These are phyloP conservation scores for Leptopilina boulardi DNA, from an alignment of 1,140 invertebrate genomes.

Conservation along the genomic window DNA sequence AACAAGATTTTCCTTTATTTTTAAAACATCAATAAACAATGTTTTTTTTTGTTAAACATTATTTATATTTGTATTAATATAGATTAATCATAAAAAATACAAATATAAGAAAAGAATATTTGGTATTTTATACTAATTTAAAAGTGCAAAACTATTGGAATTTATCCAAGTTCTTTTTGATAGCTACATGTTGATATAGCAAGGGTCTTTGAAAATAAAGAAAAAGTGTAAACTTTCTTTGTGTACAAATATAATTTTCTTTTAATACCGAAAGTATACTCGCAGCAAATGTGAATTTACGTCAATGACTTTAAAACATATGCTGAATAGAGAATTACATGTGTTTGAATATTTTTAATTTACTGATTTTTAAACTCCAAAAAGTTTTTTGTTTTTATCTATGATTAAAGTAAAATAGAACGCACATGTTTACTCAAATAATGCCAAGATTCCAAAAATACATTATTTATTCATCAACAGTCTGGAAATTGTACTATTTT, in stretches of 20 bases:
- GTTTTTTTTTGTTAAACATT: too few relatives aligned
- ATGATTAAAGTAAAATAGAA: conserved; percentile 14
- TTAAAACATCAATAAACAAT: not conserved
- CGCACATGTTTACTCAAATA: conserved; percentile 26
- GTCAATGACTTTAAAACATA: not conserved
- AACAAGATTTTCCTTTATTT: conserved; percentile 19
- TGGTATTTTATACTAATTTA: not conserved
- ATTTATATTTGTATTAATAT: too few relatives aligned
- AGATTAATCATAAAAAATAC: too few relatives aligned
- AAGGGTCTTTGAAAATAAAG: conserved; percentile 9
- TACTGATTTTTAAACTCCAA: too few relatives aligned
- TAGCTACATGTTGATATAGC: not conserved
- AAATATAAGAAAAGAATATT: too few relatives aligned
- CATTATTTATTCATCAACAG: not conserved
- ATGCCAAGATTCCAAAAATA: conserved; percentile 24
- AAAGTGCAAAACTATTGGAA: not conserved
- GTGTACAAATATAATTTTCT: conserved; percentile 24
- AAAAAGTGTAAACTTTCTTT: not conserved
- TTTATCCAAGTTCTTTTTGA: conserved; percentile 12
- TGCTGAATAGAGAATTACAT: not conserved
- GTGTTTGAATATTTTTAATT: not conserved
- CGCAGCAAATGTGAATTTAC: not conserved
- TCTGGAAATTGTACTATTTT: not conserved
- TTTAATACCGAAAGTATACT: not conserved
- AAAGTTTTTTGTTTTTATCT: not conserved